Evolutionary conservation across 2,113 vertebrate species (phyloP), one percentile per base, ranked within the genome.

Genomic region (Aldabrachelys gigantea): DNA sequence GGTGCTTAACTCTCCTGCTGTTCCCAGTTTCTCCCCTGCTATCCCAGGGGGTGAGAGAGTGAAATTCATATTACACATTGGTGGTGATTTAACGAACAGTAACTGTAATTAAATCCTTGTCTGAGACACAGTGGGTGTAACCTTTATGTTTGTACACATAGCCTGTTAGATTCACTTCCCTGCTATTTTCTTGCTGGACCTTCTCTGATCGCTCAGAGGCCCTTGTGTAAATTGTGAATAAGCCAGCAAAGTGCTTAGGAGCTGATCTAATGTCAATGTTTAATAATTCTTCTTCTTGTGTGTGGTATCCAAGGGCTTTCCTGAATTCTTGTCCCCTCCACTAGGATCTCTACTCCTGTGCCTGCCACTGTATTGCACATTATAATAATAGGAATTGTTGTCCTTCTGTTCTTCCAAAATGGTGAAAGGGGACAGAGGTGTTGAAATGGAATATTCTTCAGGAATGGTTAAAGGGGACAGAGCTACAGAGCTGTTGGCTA

Each of bases 61-160:
- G 2, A 80, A 87, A 59, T 44, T 95, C 94, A 97, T 92, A 89
- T 95, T 96, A 95, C 82, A 79, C 84, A 94, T 72, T 69, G 80
- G 10, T 92, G 22, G 69, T 96, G 89, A 87, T 90, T 92, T 95
- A 97, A 94, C 94, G 96, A 94, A 91, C 12, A 88, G 75, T 57
- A 93, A 76, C 84, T 90, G 82, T 95, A 96, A 96, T 98, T 97
- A 97, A 94, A 83, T 29, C 19, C 2, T 94, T 88, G 6, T 84
- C 89, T 89, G 78, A 95, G 81, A 81, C 76, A 90, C 0, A 25
- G 10, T 81, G 93, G 84, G 50, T 65, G 8, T 78, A 94, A 89
- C 65, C 85, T 86, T 62, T 82, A 35, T 3, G 3, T 89, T 96
- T 92, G 88, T 92, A 92, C n/a, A 69, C 78, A 81, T 49, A 52